Conservation (phyloP, 2,113 vertebrate species). For the Phainopepla nitens region DNA sequence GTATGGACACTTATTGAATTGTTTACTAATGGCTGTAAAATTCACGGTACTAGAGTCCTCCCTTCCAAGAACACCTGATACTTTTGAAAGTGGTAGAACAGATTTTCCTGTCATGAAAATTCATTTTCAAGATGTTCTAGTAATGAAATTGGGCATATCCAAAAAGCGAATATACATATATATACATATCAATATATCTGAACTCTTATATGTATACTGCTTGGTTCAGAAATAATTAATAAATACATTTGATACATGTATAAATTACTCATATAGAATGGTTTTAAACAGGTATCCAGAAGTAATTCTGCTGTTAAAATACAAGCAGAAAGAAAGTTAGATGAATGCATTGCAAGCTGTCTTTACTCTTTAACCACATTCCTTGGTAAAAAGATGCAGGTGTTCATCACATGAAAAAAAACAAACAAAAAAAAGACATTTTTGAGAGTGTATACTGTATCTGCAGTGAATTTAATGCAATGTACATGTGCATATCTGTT, state of each 20-base stretch:
- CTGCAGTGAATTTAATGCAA: neutral
- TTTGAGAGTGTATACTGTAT: neutral
- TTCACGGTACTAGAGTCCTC: fast-evolving
- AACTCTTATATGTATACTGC: neutral
- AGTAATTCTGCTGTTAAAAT: neutral
- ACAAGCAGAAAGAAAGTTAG: neutral
- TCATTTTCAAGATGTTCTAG: neutral
- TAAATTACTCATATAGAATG: neutral
- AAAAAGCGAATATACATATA: neutral
- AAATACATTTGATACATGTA: neutral
- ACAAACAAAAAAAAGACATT: neutral
- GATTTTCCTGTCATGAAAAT: neutral
- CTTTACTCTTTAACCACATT: neutral
- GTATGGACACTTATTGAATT: neutral
- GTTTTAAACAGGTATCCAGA: neutral
- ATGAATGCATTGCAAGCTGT: neutral
- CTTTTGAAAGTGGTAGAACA: neutral
- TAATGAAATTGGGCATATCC: neutral
- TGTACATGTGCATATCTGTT: neutral
- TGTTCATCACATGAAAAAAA: neutral
- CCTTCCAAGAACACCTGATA: neutral
- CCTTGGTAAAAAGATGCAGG: neutral
- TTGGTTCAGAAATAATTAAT: neutral
- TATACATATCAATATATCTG: no score
- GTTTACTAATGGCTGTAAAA: neutral